Percentiles rank a stretch among this genome's conserved stretches.
Evolutionary conservation across 2,888 invertebrate genomes (phyloP).

Genomic region (Escarpia spicata): DNA sequence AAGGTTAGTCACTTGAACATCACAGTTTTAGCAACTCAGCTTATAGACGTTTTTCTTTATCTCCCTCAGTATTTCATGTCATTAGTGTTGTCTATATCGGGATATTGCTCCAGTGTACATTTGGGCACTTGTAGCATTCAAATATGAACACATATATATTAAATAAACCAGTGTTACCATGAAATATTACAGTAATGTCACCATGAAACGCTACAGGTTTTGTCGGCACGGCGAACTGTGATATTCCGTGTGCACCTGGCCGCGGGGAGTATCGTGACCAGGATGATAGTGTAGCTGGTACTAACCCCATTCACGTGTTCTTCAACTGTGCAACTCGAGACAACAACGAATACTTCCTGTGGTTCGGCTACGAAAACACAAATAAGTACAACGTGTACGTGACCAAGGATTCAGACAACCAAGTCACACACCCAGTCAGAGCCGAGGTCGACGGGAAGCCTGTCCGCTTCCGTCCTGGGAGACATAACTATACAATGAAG

Average conservation of each 20-base stretch:
- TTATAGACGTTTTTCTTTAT: no score
- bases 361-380: conserved; percentile 51
- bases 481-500: conserved; percentile 41
- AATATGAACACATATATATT: no score
- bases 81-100: no score
- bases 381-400: conserved; percentile 50
- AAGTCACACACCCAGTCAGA: not conserved
- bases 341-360: conserved; percentile 32
- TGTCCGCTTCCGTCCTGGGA: conserved; percentile 43
- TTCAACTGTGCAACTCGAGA: conserved; percentile 6
- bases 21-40: no score
- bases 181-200: not conserved
- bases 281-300: conserved; percentile 37
- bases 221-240: conserved; percentile 49
- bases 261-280: conserved; percentile 40
- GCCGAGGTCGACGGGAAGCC: conserved; percentile 20
- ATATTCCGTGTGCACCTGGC: conserved; percentile 50
- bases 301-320: not conserved
- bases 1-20: no score
- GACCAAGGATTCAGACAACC: conserved; percentile 42
- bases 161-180: not conserved
- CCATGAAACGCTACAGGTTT: conserved; percentile 41
- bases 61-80: no score
- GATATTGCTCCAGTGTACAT: no score
- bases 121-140: no score